Conservation (phyloP, 1,140 invertebrate genomes). For the Leguminivora glycinivorella region DNA sequence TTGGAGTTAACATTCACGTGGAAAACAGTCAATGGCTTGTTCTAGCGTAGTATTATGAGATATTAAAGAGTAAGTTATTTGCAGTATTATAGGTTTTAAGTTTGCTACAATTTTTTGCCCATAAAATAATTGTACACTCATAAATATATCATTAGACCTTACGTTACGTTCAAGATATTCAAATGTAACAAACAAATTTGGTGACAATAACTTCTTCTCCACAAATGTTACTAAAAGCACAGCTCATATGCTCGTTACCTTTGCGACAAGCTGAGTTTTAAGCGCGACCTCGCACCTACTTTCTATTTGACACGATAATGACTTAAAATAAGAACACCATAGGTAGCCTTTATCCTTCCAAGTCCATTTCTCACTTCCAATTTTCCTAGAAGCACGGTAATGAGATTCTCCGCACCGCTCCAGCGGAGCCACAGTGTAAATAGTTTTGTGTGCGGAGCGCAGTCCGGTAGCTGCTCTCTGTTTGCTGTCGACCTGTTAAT, state of each 20-base stretch:
- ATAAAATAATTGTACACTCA: too few species aligned
- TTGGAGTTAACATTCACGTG: not conserved
- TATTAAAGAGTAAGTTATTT: too few species aligned
- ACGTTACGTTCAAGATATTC: too few species aligned
- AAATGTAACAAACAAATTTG: too few species aligned
- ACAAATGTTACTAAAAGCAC: not conserved
- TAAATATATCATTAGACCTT: too few species aligned
- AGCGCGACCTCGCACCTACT: constrained; percentile 8
- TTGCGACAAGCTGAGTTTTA: not conserved
- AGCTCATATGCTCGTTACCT: not conserved
- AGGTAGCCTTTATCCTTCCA: constrained; percentile 63
- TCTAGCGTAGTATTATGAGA: too few species aligned
- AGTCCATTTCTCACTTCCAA: constrained; percentile 72
- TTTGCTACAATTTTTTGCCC: too few species aligned
- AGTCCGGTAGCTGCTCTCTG: constrained; percentile 71
- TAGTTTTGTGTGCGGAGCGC: constrained; percentile 71
- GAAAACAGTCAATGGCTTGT: too few species aligned
- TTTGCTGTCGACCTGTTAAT: constrained; percentile 78
- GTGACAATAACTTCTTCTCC: not conserved
- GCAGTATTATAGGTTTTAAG: too few species aligned
- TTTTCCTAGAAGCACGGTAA: constrained; percentile 72
- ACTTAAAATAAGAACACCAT: constrained; percentile 55
- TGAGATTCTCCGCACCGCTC: constrained; percentile 70
- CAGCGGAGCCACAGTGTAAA: constrained; percentile 61
- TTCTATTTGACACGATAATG: constrained; percentile 51